Evolutionary conservation across 2,113 vertebrate genomes (phyloP), one percentile per base, ranked within the genome.

Genomic region (Uropsilus gracilis): DNA sequence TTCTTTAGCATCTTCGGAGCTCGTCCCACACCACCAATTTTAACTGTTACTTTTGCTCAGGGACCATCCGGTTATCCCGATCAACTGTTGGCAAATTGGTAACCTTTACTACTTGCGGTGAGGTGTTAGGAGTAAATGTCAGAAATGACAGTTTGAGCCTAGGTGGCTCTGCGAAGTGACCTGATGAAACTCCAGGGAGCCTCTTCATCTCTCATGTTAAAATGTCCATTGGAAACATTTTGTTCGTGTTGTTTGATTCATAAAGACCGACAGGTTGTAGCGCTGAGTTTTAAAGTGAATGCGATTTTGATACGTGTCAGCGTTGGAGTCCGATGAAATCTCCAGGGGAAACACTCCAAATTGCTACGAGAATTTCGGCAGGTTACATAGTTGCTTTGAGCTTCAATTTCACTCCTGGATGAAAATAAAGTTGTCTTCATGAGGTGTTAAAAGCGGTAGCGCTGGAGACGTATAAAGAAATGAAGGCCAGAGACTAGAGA

Each of bases 241-340:
- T 46, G n/a, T 76, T 92, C n/a, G n/a, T 85, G 50, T 75, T 66
- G 59, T 61, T 84, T 90, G 63, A 55, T 28, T 81, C 68, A 61
- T 59, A 88, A 59, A 93, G 22, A n/a, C 0, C 76, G 22, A 73
- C 50, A 66, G 6, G 55, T 46, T 73, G 66, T 14, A 22, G 3
- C 42, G 9, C 10, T 50, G 59, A 69, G 59, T 77, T 71, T 69
- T 42, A 55, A 92, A 50, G 24, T 24, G 48, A 66, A 34, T 22
- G 34, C 34, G 18, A 32, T 44, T 91, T 75, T 88, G 53, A 44
- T 85, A 55, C 34, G 28, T 4, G 28, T 4, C 32, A 66, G 24
- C 26, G 59, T 86, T 81, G 42, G 34, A 64, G 22, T 86, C 37
- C 57, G 48, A 57, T 86, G 53, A 82, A 75, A 68, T 85, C 55